phyloP scores from a whole-genome alignment of 2,888 invertebrate species.

The Eumerus sabulonum region DNA sequence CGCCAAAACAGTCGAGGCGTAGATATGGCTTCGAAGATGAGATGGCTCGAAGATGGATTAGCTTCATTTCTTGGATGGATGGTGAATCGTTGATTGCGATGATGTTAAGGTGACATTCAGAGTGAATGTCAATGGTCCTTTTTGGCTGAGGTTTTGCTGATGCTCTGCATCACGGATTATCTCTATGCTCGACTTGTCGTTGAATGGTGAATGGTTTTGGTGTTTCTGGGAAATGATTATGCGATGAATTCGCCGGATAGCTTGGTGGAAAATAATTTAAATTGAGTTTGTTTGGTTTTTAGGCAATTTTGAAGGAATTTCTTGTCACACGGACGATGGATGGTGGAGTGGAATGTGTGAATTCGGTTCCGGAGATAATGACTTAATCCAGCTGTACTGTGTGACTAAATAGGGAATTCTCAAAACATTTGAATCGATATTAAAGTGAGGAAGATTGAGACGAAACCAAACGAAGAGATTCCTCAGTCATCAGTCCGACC shows the following conservation, averaged over 20 bases:
- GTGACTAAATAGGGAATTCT: conserved; percentile 34
- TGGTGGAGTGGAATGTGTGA: conserved; percentile 24
- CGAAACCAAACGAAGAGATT: no score
- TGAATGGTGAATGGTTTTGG: conserved; percentile 40
- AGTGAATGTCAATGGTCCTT: conserved; percentile 68
- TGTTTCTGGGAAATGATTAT: conserved; percentile 78
- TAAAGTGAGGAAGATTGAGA: no score
- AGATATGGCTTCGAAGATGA: conserved; percentile 2
- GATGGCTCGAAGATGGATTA: conserved; percentile 75
- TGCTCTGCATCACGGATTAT: conserved; percentile 56
- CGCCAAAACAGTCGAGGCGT: not conserved
- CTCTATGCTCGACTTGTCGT: conserved; percentile 20
- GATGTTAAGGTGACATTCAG: conserved; percentile 68
- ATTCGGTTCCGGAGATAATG: conserved; percentile 46
- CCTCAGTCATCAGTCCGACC: no score
- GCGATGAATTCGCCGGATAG: conserved; percentile 69
- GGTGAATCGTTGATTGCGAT: conserved; percentile 67
- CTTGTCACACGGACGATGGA: conserved; percentile 27
- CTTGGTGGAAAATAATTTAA: conserved; percentile 70
- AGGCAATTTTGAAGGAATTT: conserved; percentile 55
- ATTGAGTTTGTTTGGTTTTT: conserved; percentile 62
- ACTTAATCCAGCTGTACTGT: conserved; percentile 52
- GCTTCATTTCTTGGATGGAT: conserved; percentile 74
- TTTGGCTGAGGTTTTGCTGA: conserved; percentile 38
- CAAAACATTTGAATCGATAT: no score